Conservation (phyloP, 2,888 invertebrate species). For the Palloptera scutellata region DNA sequence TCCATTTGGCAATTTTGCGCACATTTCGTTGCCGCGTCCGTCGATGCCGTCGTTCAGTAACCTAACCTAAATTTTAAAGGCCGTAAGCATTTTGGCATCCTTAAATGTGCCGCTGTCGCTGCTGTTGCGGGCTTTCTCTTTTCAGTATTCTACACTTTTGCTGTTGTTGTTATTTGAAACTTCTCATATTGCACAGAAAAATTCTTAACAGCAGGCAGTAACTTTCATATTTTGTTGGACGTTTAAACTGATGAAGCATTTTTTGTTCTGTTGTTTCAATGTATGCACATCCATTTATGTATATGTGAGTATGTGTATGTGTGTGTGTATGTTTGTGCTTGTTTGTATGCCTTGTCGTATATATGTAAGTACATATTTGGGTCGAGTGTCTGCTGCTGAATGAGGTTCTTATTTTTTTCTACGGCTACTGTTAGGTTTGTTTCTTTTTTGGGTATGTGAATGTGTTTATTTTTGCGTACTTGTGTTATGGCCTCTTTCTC, state of each 20-base stretch:
- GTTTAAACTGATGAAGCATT: not conserved
- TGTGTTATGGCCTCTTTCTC: too few species aligned
- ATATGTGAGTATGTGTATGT: conserved; percentile 33
- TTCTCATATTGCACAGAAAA: too few species aligned
- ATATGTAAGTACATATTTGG: conserved; percentile 17
- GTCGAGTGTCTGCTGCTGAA: conserved; percentile 27
- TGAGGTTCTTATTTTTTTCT: conserved; percentile 7
- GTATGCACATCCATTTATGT: conserved; percentile 39
- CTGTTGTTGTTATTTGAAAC: too few species aligned
- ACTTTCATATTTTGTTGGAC: not conserved
- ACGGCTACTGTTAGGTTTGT: conserved; percentile 9
- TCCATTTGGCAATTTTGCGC: too few species aligned
- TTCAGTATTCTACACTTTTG: too few species aligned
- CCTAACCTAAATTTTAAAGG: too few species aligned
- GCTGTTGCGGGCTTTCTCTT: too few species aligned
- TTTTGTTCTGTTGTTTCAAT: not conserved
- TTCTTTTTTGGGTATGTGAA: not conserved
- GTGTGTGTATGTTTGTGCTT: not conserved
- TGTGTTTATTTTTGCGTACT: too few species aligned
- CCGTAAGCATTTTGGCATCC: too few species aligned
- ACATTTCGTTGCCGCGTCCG: too few species aligned
- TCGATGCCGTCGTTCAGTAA: too few species aligned
- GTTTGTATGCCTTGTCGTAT: not conserved
- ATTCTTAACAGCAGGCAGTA: not conserved
- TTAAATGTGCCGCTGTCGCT: too few species aligned